Base-by-base conservation (phyloP, 1,140 invertebrate genomes). In the Hormaphis cornu region DNA sequence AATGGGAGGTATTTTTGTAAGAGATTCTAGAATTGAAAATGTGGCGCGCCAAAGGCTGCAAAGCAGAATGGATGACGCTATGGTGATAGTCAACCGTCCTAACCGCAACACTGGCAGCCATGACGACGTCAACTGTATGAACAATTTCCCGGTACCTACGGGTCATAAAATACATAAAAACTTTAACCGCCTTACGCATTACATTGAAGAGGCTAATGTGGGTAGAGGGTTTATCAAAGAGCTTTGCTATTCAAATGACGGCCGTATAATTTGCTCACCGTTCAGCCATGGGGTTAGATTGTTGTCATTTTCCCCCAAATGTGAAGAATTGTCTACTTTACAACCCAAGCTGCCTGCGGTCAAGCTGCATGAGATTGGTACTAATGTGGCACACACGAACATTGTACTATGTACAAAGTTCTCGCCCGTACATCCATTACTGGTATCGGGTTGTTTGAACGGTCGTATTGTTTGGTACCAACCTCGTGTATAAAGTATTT, bases 331-430 rank as follows among this genome's bases (percentile, higher is more conserved):
- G 35, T 87, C 87, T 2, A 83, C 86, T 70, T 86, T 85, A 75
- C 82, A 85, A 1, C 78, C 77, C 72, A 73, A 77, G 77, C 77
- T 77, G 72, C 81, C 79, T 73, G 77, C 80, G 7, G 70, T 75
- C 20, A 72, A 73, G 48, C 74, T 86, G 61, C 75, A 82, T 72
- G 85, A 91, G 76, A 75, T 93, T 24, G 84, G 84, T 1, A 84
- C 84, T 8, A 87, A 85, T 72, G 80, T 86, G 58, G 86, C 86
- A 73, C 93, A 95, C 75, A 80, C 83, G 24, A 88, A 92, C 74
- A 86, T 90, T 59, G 92, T 95, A n/a, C 85, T 95, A 22, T 89
- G 90, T 76, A 91, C 90, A 61, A 93, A 91, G 79, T 96, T 95
- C 78, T 93, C 89, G 61, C 93, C 93, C 0, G 83, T 82, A 7